A percentile compares a stretch with the other conserved stretches of the same genome.
These are phyloP conservation scores for Calvadosia cruxmelitensis DNA, from an alignment of 30 jellyfish, hydroid and myxozoan genomes.

Conservation along the genomic window DNA sequence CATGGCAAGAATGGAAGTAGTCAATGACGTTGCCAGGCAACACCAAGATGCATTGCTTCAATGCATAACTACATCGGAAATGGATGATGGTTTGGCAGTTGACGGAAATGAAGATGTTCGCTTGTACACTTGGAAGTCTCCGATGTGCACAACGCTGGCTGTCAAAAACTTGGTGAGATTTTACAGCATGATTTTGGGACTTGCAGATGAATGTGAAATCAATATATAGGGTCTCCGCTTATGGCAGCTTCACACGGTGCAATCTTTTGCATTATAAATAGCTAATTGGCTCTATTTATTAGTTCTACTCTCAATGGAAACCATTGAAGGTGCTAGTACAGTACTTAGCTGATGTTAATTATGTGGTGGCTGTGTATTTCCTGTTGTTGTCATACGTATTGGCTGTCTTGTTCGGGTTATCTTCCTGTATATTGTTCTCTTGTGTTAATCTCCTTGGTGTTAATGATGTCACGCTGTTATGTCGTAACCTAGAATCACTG, in stretches of 20 bases:
- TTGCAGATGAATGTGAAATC: constrained; percentile 7
- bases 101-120: constrained; percentile 42
- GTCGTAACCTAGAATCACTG: no score
- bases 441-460: no score
- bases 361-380: no score
- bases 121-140: constrained; percentile 29
- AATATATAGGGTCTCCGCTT: not conserved
- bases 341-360: not conserved
- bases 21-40: constrained; percentile 48
- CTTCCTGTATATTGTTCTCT: no score
- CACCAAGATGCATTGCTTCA: constrained; percentile 26
- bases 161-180: constrained; percentile 78
- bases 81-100: constrained; percentile 14
- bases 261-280: no score
- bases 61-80: constrained; percentile 27
- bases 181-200: not conserved
- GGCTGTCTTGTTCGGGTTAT: no score
- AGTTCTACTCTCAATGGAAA: no score
- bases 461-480: no score
- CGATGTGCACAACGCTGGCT: constrained; percentile 44
- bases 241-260: no score
- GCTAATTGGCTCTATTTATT: no score
- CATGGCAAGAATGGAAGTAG: constrained; percentile 28
- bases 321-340: not conserved
- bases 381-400: no score